Conservation (phyloP, 2,113 vertebrate species). For the Melanostigma gelatinosum region DNA sequence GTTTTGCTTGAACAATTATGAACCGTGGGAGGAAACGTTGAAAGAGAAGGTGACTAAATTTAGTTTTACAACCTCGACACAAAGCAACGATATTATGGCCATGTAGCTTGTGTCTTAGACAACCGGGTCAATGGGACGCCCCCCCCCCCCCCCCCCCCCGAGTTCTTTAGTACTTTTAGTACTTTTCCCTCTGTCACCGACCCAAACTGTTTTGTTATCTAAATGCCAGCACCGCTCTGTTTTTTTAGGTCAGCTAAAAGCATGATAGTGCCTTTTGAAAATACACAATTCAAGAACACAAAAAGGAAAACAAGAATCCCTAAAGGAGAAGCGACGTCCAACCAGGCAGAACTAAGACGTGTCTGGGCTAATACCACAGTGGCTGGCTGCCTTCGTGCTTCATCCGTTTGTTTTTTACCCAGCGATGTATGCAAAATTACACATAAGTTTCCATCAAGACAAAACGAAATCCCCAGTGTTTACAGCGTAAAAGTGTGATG, state of each 20-base stretch:
- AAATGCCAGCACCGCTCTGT: constrained; percentile 24
- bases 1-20: not conserved
- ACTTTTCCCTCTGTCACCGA: not conserved
- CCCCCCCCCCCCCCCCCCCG: not conserved
- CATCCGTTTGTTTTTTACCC: not conserved
- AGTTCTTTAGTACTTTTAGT: too few relatives aligned
- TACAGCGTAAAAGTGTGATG: not conserved
- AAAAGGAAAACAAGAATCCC: constrained; percentile 34
- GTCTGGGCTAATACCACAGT: constrained; percentile 23
- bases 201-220: constrained; percentile 41
- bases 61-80: not conserved
- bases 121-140: constrained; percentile 30
- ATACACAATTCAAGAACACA: constrained; percentile 8
- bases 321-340: constrained; percentile 24
- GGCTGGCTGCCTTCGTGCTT: constrained; percentile 18
- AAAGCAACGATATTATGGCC: not conserved
- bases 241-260: constrained; percentile 27
- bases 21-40: not conserved
- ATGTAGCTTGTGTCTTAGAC: constrained; percentile 7
- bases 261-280: constrained; percentile 37
- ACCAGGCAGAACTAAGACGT: constrained; percentile 50
- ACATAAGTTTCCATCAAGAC: not conserved
- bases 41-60: not conserved
- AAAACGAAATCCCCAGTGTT: not conserved
- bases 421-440: not conserved